Percentiles rank a stretch among this genome's conserved stretches.
Conservation (phyloP, 1,140 invertebrate genomes). For the Panulirus ornatus region DNA sequence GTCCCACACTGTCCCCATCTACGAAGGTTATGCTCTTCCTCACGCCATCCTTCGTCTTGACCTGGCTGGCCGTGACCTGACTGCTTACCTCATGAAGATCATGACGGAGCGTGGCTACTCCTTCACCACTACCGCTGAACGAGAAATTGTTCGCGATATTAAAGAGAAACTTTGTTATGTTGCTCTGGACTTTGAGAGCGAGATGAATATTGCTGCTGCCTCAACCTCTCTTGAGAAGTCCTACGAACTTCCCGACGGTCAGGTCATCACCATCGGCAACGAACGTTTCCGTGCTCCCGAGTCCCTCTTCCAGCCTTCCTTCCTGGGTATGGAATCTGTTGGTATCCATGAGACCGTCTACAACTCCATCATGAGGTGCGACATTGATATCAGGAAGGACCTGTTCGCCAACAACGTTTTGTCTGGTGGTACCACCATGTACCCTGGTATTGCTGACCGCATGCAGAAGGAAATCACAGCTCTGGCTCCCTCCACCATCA, state of each 20-base stretch:
- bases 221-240: slow-evolving; percentile 56
- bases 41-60: slow-evolving; percentile 63
- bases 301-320: slow-evolving; percentile 96
- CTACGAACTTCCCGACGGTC: slow-evolving; percentile 55
- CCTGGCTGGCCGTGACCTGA: slow-evolving; percentile 80
- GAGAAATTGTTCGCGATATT: slow-evolving; percentile 87
- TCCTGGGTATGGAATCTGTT: slow-evolving; percentile 91
- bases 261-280: slow-evolving; percentile 86
- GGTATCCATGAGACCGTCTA: slow-evolving; percentile 68
- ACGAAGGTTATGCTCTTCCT: slow-evolving; percentile 62
- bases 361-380: slow-evolving; percentile 71
- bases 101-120: slow-evolving; percentile 79
- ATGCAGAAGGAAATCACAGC: slow-evolving; percentile 88
- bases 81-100: slow-evolving; percentile 81
- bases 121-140: slow-evolving; percentile 77
- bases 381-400: slow-evolving; percentile 69
- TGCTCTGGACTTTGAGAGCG: slow-evolving; percentile 56
- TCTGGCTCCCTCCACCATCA: slow-evolving; percentile 90
- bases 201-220: slow-evolving; percentile 62
- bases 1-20: slow-evolving; percentile 78
- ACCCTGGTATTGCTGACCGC: slow-evolving; percentile 82
- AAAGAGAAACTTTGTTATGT: slow-evolving; percentile 82
- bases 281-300: slow-evolving; percentile 98
- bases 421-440: slow-evolving; percentile 84
- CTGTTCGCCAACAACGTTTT: slow-evolving; percentile 84